A percentile compares a stretch with the other conserved stretches of the same genome.
Conservation (phyloP, 2,113 vertebrate genomes). For the Marcusenius ussheri region DNA sequence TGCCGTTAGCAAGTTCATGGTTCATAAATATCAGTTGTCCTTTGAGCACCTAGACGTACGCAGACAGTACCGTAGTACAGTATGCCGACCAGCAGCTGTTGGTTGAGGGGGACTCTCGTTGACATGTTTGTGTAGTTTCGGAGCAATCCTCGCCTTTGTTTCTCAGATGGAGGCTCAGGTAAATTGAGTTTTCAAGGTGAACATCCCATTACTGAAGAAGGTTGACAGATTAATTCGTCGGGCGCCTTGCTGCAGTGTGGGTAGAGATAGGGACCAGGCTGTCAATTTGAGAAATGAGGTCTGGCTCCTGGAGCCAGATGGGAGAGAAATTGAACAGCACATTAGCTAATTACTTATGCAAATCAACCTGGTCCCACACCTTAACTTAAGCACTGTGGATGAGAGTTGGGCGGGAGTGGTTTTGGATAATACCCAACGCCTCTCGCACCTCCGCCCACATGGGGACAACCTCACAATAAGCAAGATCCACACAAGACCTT, state of each 20-base stretch:
- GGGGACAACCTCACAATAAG: constrained; percentile 6
- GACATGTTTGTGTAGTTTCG: constrained; percentile 31
- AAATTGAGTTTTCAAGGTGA: constrained; percentile 76
- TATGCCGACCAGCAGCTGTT: neutral
- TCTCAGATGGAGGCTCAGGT: constrained; percentile 52
- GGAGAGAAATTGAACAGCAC: constrained; percentile 60
- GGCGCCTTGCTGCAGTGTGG: constrained; percentile 58
- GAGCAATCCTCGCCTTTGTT: constrained; percentile 31
- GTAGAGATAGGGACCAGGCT: constrained; percentile 63
- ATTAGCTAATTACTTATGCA: constrained; percentile 76
- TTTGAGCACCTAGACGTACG: neutral
- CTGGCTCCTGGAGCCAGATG: constrained; percentile 61
- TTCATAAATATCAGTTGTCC: neutral
- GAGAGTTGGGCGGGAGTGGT: constrained; percentile 51
- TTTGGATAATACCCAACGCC: constrained; percentile 56
- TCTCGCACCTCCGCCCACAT: neutral
- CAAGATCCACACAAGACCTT: neutral
- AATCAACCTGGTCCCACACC: constrained; percentile 60
- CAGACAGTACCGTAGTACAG: neutral
- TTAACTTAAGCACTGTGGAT: constrained; percentile 59
- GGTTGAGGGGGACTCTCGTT: neutral
- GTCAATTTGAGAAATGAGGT: constrained; percentile 71
- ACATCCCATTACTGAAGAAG: constrained; percentile 64
- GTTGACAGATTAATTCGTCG: constrained; percentile 70
- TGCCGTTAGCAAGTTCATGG: neutral